phyloP scores from a whole-genome alignment of 2,888 invertebrate species.

The Leptinotarsa peninsularis region DNA sequence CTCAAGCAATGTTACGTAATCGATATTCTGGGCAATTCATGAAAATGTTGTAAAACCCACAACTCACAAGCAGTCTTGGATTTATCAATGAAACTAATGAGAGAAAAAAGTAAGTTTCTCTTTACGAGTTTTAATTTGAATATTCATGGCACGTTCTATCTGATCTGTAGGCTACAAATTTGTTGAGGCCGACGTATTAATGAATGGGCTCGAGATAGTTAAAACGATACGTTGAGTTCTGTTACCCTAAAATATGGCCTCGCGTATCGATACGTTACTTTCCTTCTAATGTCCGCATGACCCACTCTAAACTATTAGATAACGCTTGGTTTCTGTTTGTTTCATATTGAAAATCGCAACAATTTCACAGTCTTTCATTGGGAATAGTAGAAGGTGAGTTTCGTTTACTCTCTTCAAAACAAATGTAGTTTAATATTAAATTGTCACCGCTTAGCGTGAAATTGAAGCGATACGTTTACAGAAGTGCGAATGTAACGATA shows the following conservation, averaged over 20 bases:
- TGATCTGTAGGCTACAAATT: conserved; percentile 26
- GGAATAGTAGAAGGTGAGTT: too few species aligned
- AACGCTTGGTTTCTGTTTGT: conserved; percentile 30
- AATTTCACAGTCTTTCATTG: too few species aligned
- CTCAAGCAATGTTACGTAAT: not conserved
- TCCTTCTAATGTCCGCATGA: conserved; percentile 38
- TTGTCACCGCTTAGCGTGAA: too few species aligned
- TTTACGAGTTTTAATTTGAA: conserved; percentile 14
- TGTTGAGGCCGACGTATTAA: conserved; percentile 23
- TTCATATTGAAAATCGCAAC: too few species aligned
- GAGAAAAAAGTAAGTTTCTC: conserved; percentile 11
- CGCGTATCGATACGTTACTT: conserved; percentile 35
- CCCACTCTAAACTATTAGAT: conserved; percentile 33
- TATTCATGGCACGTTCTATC: conserved; percentile 26
- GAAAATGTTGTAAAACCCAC: not conserved
- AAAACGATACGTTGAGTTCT: conserved; percentile 25
- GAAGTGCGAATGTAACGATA: too few species aligned
- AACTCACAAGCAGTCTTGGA: not conserved
- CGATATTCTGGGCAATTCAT: not conserved
- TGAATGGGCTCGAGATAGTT: conserved; percentile 25
- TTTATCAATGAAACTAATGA: conserved; percentile 16
- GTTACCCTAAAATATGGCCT: conserved; percentile 34
- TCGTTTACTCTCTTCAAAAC: too few species aligned
- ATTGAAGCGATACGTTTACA: too few species aligned
- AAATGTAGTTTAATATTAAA: too few species aligned